Evolutionary conservation across 2,797 vertebrate species (phyloP).

Genomic region (Ambastaia sidthimunki): DNA sequence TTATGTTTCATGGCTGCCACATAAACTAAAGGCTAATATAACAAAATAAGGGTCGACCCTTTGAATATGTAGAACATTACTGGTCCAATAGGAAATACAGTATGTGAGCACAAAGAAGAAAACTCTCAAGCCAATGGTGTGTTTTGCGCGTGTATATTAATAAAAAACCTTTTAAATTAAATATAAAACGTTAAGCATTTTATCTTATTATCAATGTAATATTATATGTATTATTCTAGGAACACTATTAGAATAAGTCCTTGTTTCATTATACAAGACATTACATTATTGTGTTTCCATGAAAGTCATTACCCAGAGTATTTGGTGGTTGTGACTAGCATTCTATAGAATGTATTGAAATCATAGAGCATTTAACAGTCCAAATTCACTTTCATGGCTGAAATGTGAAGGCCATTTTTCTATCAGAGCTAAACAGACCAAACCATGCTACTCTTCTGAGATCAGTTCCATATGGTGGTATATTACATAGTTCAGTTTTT

Average conservation of each 20-base stretch:
- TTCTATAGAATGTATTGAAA: slow-evolving; percentile 31
- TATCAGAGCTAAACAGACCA: slow-evolving; percentile 15
- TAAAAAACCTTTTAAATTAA: too few relatives aligned
- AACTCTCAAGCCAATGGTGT: background rate
- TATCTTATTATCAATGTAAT: too few relatives aligned
- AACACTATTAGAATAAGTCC: background rate
- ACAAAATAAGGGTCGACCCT: background rate
- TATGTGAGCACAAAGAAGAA: too few relatives aligned
- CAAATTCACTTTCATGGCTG: slow-evolving; percentile 52
- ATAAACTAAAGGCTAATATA: background rate
- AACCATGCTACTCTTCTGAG: slow-evolving; percentile 55
- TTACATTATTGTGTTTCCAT: slow-evolving; percentile 28
- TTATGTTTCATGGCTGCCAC: background rate
- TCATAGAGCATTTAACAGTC: slow-evolving; percentile 44
- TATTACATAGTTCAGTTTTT: slow-evolving; percentile 43
- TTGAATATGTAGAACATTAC: too few relatives aligned
- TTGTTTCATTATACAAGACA: background rate
- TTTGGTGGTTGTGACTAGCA: background rate
- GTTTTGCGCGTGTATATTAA: too few relatives aligned
- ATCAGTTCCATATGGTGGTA: slow-evolving; percentile 29
- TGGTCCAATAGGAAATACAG: too few relatives aligned
- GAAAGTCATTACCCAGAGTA: slow-evolving; percentile 18
- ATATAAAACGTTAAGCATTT: too few relatives aligned
- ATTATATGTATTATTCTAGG: background rate
- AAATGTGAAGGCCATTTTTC: slow-evolving; percentile 35